Conservation (phyloP, 2,797 vertebrate genomes). For the Urocyon cinereoargenteus region DNA sequence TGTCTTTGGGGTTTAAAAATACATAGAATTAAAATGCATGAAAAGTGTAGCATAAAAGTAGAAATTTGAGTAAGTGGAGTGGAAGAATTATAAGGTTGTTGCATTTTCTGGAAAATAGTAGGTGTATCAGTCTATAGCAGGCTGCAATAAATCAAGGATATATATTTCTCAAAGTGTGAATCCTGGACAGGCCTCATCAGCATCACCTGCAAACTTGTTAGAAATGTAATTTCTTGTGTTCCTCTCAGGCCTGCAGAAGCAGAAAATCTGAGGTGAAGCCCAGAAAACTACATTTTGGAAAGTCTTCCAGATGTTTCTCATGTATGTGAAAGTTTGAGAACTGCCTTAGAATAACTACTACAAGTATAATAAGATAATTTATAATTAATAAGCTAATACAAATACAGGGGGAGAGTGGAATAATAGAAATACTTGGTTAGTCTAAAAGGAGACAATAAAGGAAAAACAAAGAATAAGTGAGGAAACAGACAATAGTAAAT, state of each 20-base stretch:
- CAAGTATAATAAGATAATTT: background rate
- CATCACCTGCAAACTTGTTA: background rate
- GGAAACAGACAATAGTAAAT: background rate
- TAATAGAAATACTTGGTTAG: background rate
- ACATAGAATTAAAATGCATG: background rate
- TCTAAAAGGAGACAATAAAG: background rate
- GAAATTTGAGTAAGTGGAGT: background rate
- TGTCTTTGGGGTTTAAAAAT: slow-evolving; percentile 10
- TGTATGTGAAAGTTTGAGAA: background rate
- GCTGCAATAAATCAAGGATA: background rate
- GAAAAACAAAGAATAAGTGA: background rate
- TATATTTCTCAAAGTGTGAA: background rate
- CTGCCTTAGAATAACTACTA: background rate
- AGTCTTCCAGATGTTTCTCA: background rate
- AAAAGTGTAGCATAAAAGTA: background rate
- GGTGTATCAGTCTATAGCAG: background rate
- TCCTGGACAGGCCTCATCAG: background rate
- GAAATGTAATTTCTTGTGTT: background rate
- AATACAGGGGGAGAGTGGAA: background rate
- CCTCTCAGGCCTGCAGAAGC: background rate
- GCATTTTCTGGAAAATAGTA: background rate
- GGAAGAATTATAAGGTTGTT: background rate
- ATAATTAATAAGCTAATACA: background rate
- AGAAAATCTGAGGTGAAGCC: background rate
- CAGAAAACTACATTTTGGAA: background rate